These are phyloP conservation scores for Cataglyphis altisquamis DNA, from an alignment of 2,888 invertebrate genomes.

Conservation along the genomic window DNA sequence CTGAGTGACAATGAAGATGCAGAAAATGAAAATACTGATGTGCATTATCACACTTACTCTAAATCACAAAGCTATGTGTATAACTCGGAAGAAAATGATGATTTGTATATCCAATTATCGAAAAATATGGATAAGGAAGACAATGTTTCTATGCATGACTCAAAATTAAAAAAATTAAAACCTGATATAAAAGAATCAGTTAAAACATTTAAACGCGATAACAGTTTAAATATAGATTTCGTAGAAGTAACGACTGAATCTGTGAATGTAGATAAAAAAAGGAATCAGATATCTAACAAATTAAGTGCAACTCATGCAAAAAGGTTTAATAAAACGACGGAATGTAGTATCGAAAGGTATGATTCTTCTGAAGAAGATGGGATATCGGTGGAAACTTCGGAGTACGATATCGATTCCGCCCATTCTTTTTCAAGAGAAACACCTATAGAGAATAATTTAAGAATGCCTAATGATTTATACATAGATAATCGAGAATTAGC, in stretches of 20 bases:
- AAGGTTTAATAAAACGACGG: not conserved
- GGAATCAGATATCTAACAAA: conserved; percentile 11
- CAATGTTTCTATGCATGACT: not conserved
- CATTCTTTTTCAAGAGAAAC: conserved; percentile 1
- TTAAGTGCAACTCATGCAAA: not conserved
- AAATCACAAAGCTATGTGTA: conserved; percentile 53
- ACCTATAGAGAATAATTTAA: conserved; percentile 22
- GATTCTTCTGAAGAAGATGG: conserved; percentile 34
- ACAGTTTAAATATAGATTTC: not conserved
- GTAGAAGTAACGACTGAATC: not conserved
- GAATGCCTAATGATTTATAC: conserved; percentile 32
- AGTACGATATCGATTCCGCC: not conserved
- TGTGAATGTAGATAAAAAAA: not conserved
- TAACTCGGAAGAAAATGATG: conserved; percentile 44
- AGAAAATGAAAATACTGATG: conserved; percentile 13
- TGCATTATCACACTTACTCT: not conserved
- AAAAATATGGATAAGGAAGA: conserved; percentile 15
- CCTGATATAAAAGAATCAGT: not conserved
- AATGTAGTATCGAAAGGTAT: conserved; percentile 30
- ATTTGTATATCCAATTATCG: not conserved
- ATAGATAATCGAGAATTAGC: conserved; percentile 39
- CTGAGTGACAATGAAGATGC: conserved; percentile 38
- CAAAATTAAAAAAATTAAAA: conserved; percentile 2
- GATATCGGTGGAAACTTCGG: conserved; percentile 31
- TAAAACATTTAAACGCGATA: not conserved